Percentiles rank a stretch among this genome's conserved stretches.
These are phyloP conservation scores for Tupaia tana DNA, from an alignment of 2,113 vertebrate species.

Conservation along the genomic window DNA sequence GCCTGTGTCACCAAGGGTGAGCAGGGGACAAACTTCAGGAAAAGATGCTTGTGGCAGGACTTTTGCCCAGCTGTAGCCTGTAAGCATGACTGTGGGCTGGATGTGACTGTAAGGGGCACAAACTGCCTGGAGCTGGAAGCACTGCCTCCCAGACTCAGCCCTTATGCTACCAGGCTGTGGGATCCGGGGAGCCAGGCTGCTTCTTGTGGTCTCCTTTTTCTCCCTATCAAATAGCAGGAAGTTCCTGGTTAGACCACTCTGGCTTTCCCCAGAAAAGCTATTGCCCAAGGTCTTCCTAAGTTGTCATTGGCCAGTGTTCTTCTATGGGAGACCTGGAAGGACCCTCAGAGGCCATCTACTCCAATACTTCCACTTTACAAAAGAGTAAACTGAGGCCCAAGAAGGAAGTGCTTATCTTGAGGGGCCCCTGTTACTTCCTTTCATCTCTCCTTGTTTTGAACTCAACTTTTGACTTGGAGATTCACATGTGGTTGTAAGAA, in stretches of 20 bases:
- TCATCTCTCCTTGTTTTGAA: neutral
- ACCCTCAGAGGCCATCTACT: neutral
- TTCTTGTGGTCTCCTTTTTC: neutral
- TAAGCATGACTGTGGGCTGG: constrained; percentile 31
- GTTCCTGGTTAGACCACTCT: neutral
- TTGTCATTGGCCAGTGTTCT: neutral
- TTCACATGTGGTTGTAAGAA: neutral
- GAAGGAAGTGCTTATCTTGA: neutral
- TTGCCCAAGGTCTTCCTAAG: neutral
- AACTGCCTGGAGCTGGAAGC: neutral
- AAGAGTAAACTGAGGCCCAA: neutral
- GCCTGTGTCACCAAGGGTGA: constrained; percentile 58
- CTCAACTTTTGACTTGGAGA: neutral
- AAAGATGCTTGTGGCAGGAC: constrained; percentile 74
- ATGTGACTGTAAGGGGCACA: constrained; percentile 29
- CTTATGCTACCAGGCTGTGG: accelerated
- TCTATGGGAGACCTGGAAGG: neutral
- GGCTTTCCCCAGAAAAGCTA: neutral
- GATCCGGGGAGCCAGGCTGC: neutral
- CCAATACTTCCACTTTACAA: neutral
- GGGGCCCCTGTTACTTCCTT: neutral
- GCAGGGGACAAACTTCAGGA: constrained; percentile 69
- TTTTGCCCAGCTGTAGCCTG: constrained; percentile 42
- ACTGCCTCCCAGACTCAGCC: neutral
- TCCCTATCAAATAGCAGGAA: neutral